Conservation (phyloP, 23 tunicate genomes). For the Trididemnum clinides region DNA sequence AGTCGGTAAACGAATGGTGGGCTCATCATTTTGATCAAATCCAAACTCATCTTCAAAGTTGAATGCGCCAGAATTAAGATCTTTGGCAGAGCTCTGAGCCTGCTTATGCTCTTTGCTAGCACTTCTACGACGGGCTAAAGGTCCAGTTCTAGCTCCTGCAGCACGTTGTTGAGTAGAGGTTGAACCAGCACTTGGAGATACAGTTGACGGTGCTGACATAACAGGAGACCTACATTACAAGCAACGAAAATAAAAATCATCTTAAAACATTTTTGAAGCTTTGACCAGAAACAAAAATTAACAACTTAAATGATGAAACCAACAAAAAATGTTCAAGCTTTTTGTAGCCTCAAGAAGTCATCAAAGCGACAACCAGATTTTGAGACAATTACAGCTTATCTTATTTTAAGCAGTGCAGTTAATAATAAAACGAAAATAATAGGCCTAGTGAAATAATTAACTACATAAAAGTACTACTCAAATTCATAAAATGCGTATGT, state of each 20-base stretch:
- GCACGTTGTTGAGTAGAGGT: background rate
- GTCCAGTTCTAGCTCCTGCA: conserved; percentile 9
- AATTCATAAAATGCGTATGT: too few species aligned
- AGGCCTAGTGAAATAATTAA: too few species aligned
- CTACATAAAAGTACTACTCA: too few species aligned
- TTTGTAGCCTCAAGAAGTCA: too few species aligned
- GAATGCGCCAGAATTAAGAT: conserved; percentile 4
- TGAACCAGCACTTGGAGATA: background rate
- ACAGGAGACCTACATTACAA: background rate
- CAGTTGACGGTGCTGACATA: background rate
- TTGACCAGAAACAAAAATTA: background rate
- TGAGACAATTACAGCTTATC: too few species aligned
- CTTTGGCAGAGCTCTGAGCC: background rate
- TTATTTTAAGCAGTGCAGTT: too few species aligned
- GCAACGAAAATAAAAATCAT: background rate
- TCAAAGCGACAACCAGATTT: too few species aligned
- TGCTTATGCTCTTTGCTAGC: conserved; percentile 45
- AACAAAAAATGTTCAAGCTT: too few species aligned
- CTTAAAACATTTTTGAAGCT: background rate
- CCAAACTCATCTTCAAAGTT: conserved; percentile 63
- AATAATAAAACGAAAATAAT: too few species aligned
- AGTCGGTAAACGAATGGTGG: conserved; percentile 54
- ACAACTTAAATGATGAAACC: too few species aligned
- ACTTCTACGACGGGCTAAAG: conserved; percentile 34
- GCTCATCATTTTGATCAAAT: conserved; percentile 56